Base-by-base conservation (phyloP, 2,797 vertebrate species). In the Eptatretus atami region DNA sequence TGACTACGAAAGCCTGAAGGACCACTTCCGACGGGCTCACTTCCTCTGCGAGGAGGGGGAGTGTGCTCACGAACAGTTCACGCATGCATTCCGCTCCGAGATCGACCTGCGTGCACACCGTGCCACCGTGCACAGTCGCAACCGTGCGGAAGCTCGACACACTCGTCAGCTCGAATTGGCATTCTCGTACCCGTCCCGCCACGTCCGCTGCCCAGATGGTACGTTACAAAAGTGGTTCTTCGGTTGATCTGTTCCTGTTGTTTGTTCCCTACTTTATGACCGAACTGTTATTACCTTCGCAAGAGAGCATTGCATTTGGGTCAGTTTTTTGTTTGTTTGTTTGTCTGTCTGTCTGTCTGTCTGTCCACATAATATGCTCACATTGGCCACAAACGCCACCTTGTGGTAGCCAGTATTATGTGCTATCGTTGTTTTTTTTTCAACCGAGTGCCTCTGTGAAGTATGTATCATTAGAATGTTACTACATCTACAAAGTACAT, bases 81-180 rank as follows among this genome's bases (percentile, higher is more conserved):
- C 86, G 1, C 88, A 98, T 0, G 92, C 90, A 53, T 98, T 96
- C 76, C 84, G 86, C 71, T 77, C 81, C 0, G 88, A 98, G 70
- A 98, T 98, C 1, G 92, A 98, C 75, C 90, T 84, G 73, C 95
- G 94, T 71, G 92, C 88, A 0, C 90, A 98, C 75, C 86, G 82
- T 71, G 88, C 78, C 0, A 74, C 82, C n/a, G 84, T 74, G 13
- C 92, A 98, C 75, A 98, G 92, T 77, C 88, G 86, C 70, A 98
- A 74, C 76, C 75, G 92, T 1, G 90, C 92, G 0, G 90, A 98
- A 72, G 90, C 90, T 1, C 75, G 92, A 11, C 90, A 94, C 76
- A 95, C 94, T 76, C 82, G 92, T 9, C 86, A 98, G 54, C 95
- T 98, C 1, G 90, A 98, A 74, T 76, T 96, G 52, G 86, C 93